Conservation (phyloP, 2,888 invertebrate genomes). For the Brachyptera putata region DNA sequence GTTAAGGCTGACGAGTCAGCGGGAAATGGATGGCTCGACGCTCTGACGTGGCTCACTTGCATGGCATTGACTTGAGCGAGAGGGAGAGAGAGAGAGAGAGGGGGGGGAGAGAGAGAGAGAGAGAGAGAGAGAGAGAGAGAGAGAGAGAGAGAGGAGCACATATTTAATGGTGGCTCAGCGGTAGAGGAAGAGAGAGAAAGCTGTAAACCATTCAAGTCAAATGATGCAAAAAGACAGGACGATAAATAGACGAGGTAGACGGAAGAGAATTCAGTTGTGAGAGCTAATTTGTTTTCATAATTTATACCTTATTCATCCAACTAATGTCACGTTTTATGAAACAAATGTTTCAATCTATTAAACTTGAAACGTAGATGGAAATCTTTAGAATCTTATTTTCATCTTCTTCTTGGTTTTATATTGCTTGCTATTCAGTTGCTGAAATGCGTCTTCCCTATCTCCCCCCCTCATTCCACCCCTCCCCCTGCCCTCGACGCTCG, state of each 20-base stretch:
- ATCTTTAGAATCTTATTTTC: constrained; percentile 13
- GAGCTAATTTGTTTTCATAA: constrained; percentile 18
- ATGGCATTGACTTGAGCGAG: constrained; percentile 21
- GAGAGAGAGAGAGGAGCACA: constrained; percentile 1
- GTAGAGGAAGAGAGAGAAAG: constrained; percentile 14
- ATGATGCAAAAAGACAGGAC: constrained; percentile 19
- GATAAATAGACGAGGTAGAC: constrained; percentile 15
- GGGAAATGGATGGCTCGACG: constrained; percentile 19
- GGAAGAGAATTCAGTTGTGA: neutral
- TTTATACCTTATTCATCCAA: constrained; percentile 21
- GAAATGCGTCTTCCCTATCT: neutral
- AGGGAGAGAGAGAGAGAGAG: constrained; percentile 4
- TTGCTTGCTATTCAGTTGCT: neutral
- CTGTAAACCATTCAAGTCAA: constrained; percentile 16
- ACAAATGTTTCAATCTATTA: constrained; percentile 19
- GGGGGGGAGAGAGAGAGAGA: constrained; percentile 14
- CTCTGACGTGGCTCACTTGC: constrained; percentile 28
- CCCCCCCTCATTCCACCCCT: neutral
- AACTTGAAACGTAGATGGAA: neutral
- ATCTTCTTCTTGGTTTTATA: neutral
- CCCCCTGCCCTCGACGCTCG: neutral
- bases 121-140: neutral
- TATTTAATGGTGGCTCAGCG: neutral
- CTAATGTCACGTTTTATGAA: constrained; percentile 20
- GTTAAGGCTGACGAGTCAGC: constrained; percentile 12